These are phyloP conservation scores for Balearica regulorum DNA, from an alignment of 2,797 vertebrate species.

Conservation along the genomic window DNA sequence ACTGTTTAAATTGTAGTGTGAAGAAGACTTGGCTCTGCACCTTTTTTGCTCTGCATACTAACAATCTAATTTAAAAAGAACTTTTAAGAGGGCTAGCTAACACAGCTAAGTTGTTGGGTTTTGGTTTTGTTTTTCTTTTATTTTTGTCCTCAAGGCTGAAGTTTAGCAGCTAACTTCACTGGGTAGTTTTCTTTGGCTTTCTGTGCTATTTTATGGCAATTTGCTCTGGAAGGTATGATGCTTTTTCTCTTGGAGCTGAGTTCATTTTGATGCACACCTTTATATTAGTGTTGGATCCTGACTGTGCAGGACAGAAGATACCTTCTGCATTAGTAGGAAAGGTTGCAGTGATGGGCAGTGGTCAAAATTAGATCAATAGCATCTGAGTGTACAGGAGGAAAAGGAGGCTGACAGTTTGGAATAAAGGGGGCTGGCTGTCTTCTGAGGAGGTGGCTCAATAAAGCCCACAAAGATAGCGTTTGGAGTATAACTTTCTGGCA, in stretches of 20 bases:
- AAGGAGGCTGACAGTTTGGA: neutral
- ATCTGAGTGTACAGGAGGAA: neutral
- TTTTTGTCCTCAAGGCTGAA: fast-evolving
- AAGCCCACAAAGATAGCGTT: neutral
- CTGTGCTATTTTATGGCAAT: neutral
- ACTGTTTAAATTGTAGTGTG: neutral
- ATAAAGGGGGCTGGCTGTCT: neutral
- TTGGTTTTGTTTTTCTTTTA: no score
- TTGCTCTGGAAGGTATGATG: neutral
- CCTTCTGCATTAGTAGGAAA: neutral
- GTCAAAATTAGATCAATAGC: neutral
- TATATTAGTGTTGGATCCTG: neutral
- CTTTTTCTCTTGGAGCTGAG: neutral
- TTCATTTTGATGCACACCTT: neutral
- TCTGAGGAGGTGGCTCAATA: neutral
- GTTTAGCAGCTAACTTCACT: neutral
- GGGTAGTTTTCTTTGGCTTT: neutral
- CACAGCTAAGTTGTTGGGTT: no score
- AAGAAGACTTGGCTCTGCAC: neutral
- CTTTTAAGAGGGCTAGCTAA: neutral
- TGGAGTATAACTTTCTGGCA: neutral
- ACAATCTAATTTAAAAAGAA: neutral
- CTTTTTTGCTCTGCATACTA: neutral
- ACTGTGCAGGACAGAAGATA: neutral
- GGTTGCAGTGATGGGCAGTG: neutral